Evolutionary conservation across 1,140 invertebrate species (phyloP).

Genomic region (Dreissena polymorpha): DNA sequence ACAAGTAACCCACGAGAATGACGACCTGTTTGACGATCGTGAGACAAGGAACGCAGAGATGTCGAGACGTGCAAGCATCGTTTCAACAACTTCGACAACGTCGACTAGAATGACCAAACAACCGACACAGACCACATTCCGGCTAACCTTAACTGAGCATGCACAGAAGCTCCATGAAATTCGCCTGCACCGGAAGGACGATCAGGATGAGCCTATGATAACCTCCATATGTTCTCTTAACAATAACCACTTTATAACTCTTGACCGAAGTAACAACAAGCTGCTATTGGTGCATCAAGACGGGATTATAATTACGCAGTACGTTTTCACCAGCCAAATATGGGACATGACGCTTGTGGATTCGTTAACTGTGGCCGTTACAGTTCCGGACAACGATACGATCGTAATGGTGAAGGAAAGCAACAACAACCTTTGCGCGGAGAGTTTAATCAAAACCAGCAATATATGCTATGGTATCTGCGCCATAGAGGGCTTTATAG

Average conservation of each 20-base stretch:
- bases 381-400: constrained; percentile 47
- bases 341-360: constrained; percentile 55
- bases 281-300: constrained; percentile 34
- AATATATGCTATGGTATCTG: constrained; percentile 52
- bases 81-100: not conserved
- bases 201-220: constrained; percentile 48
- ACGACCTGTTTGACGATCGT: not conserved
- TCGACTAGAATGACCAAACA: not conserved
- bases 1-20: constrained; percentile 33
- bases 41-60: not conserved
- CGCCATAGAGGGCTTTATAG: constrained; percentile 37
- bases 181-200: constrained; percentile 38
- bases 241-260: constrained; percentile 45
- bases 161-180: constrained; percentile 36
- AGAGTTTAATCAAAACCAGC: constrained; percentile 43
- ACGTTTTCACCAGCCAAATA: constrained; percentile 50
- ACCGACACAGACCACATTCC: not conserved
- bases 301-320: constrained; percentile 31
- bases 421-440: constrained; percentile 39
- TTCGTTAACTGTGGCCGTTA: constrained; percentile 40
- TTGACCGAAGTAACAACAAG: constrained; percentile 51
- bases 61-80: constrained; percentile 1
- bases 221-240: constrained; percentile 29
- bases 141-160: constrained; percentile 5
- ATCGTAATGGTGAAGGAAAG: constrained; percentile 45